Evolutionary conservation across 2,888 invertebrate genomes (phyloP).

Genomic region (Rhamphomyia laevipes): DNA sequence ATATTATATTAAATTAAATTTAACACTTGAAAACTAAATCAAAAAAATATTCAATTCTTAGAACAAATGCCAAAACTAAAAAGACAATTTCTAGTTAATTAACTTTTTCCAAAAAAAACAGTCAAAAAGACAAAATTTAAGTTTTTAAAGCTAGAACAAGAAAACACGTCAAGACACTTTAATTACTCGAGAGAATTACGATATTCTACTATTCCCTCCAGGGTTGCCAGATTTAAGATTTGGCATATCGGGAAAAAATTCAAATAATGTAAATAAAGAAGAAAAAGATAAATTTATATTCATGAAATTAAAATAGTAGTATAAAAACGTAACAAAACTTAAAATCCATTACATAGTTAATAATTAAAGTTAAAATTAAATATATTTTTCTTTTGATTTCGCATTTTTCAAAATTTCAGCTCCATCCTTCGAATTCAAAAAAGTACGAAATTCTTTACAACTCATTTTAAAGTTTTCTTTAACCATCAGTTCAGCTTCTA

Average conservation of each 20-base stretch:
- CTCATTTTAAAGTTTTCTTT: slow-evolving; percentile 4
- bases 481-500: slow-evolving; percentile 5
- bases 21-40: too few relatives aligned
- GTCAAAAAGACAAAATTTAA: too few relatives aligned
- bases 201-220: too few relatives aligned
- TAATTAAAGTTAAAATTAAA: not conserved
- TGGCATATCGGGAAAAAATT: not conserved
- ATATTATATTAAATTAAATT: too few relatives aligned
- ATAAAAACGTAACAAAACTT: not conserved
- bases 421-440: not conserved
- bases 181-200: too few relatives aligned
- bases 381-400: not conserved
- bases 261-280: not conserved
- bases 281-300: not conserved
- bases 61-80: too few relatives aligned
- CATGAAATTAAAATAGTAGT: not conserved
- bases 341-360: not conserved
- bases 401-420: not conserved
- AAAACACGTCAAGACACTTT: too few relatives aligned
- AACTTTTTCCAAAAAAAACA: too few relatives aligned
- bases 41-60: too few relatives aligned
- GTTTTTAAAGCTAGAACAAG: too few relatives aligned
- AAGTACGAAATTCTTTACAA: slow-evolving; percentile 3
- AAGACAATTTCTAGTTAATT: too few relatives aligned
- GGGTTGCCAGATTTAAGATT: not conserved